Evolutionary conservation across 2,113 vertebrate species (phyloP).

Genomic region (Gobio gobio): DNA sequence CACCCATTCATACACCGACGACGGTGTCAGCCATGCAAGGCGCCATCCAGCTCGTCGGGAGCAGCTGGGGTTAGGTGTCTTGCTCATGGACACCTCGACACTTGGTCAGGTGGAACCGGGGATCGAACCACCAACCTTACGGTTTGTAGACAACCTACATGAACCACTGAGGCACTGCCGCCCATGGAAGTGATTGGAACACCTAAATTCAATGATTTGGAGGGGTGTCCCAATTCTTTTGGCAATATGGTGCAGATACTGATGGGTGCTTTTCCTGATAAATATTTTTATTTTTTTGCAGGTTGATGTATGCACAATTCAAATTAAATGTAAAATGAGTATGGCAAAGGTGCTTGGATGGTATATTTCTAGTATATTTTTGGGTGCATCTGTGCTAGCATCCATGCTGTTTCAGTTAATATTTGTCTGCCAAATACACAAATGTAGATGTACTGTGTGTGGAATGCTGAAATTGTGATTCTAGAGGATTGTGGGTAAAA

Average conservation of each 20-base stretch:
- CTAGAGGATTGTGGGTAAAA: conserved; percentile 12
- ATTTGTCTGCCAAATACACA: not conserved
- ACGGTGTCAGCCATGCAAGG: no score
- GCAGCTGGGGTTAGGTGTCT: no score
- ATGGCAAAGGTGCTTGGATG: not conserved
- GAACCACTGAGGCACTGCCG: no score
- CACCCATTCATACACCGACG: no score
- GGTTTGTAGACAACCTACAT: no score
- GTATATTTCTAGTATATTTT: not conserved
- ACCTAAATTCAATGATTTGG: no score
- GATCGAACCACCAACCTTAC: no score
- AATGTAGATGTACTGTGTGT: not conserved
- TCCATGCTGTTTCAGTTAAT: not conserved
- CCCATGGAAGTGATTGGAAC: no score
- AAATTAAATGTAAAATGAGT: not conserved
- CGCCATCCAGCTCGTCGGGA: no score
- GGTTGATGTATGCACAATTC: not conserved
- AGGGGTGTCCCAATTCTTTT: no score
- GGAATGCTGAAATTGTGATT: conserved; percentile 11
- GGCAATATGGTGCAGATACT: not conserved
- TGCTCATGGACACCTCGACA: no score
- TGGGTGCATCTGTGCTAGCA: not conserved
- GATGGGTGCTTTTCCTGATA: not conserved
- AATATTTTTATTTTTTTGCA: not conserved
- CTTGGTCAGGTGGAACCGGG: no score